A percentile compares a stretch with the other conserved stretches of the same genome.
Conservation (phyloP, 92 coral and sea anemone species). For the Palythoa grandis region DNA sequence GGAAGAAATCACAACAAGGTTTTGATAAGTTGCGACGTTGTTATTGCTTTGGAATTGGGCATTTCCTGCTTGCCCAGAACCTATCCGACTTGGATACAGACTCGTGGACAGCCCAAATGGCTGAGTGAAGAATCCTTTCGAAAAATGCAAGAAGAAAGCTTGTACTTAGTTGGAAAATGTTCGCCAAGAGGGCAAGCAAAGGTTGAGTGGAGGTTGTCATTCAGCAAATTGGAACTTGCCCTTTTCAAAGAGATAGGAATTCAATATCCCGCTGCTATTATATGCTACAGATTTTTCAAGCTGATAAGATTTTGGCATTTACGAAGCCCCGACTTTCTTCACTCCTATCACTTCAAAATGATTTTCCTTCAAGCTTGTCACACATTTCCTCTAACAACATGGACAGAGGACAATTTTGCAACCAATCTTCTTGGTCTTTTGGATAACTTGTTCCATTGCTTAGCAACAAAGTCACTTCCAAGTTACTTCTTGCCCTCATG, state of each 20-base stretch:
- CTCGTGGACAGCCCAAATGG: conserved; percentile 42
- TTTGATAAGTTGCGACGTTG: conserved; percentile 48
- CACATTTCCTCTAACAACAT: not conserved
- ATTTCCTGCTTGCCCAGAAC: conserved; percentile 15
- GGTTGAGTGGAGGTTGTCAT: conserved; percentile 37
- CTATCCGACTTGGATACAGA: conserved; percentile 29
- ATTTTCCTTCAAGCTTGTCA: conserved; percentile 20
- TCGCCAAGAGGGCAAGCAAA: conserved; percentile 45
- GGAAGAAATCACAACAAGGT: conserved; percentile 16
- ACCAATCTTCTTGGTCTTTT: conserved; percentile 29
- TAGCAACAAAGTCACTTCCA: conserved; percentile 19
- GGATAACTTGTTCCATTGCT: conserved; percentile 16
- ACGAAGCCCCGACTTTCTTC: conserved; percentile 11
- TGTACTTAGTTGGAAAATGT: conserved; percentile 33
- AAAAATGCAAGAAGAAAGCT: conserved; percentile 1
- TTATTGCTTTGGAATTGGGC: conserved; percentile 41
- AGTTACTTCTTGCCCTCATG: conserved; percentile 9
- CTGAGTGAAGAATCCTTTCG: conserved; percentile 19
- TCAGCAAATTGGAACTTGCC: conserved; percentile 23
- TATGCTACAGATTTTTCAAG: conserved; percentile 25
- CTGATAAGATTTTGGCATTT: conserved; percentile 24
- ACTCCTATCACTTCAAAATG: conserved; percentile 29
- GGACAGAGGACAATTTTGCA: conserved; percentile 24
- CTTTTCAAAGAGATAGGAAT: conserved; percentile 21
- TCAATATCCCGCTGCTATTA: not conserved